Evolutionary conservation across 2,888 invertebrate genomes (phyloP).

Genomic region (Mycalesis mineus): DNA sequence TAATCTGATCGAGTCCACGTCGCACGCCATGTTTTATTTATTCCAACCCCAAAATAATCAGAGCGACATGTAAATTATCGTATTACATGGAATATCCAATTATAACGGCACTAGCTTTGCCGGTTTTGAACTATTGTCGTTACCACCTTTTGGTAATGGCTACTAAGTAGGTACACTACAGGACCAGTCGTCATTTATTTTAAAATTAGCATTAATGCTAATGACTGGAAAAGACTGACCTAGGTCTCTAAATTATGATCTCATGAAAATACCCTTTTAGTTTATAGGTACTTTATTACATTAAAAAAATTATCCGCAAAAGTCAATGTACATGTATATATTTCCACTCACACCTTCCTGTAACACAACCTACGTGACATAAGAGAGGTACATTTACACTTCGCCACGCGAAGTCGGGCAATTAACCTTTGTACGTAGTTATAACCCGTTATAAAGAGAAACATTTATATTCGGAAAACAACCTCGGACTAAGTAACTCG

Average conservation of each 20-base stretch:
- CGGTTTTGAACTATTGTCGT: too few species aligned
- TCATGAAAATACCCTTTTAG: too few species aligned
- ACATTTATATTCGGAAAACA: slow-evolving; percentile 24
- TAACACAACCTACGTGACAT: neutral
- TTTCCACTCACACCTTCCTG: neutral
- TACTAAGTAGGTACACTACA: too few species aligned
- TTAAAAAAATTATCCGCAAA: neutral
- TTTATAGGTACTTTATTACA: too few species aligned
- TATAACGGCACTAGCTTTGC: neutral
- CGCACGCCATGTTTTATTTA: slow-evolving; percentile 30
- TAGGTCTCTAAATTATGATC: too few species aligned
- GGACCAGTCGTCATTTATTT: too few species aligned
- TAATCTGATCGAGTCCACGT: slow-evolving; percentile 37
- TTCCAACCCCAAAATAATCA: slow-evolving; percentile 16
- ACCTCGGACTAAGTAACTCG: slow-evolving; percentile 29
- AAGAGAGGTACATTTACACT: neutral
- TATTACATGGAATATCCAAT: neutral
- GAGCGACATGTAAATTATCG: neutral
- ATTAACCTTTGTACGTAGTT: slow-evolving; percentile 16
- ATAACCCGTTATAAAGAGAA: slow-evolving; percentile 19
- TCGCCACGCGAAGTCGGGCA: slow-evolving; percentile 3
- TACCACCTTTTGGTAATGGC: too few species aligned
- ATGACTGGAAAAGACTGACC: too few species aligned
- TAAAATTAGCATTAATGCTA: too few species aligned
- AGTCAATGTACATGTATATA: neutral